phyloP scores from a whole-genome alignment of 1,140 invertebrate species.

The Littorina saxatilis region DNA sequence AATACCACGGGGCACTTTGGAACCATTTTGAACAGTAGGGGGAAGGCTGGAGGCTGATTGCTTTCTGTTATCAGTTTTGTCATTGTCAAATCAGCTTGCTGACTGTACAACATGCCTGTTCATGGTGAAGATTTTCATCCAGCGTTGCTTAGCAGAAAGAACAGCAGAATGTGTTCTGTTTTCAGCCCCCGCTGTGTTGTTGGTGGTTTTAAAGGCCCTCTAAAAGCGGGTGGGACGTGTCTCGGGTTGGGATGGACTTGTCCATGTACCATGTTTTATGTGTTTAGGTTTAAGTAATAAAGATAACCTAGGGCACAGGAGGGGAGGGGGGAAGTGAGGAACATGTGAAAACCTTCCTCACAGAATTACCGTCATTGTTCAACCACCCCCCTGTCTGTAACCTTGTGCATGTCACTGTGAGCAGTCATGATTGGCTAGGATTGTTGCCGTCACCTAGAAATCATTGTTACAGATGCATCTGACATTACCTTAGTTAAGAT shows the following conservation, averaged over 20 bases:
- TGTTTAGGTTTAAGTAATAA: conserved; percentile 28
- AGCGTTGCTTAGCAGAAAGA: no score
- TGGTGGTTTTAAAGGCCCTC: conserved; percentile 8
- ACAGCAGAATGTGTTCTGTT: not conserved
- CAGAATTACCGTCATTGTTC: not conserved
- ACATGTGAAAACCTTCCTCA: conserved; percentile 24
- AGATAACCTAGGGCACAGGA: conserved; percentile 12
- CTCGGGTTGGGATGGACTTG: conserved; percentile 33
- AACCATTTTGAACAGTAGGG: not conserved
- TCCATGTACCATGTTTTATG: conserved; percentile 32
- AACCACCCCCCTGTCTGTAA: conserved; percentile 7
- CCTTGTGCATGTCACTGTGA: conserved; percentile 21
- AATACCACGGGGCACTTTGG: not conserved
- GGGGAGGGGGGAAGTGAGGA: not conserved
- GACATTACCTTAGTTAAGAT: no score
- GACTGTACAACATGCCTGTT: no score
- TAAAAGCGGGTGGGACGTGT: conserved; percentile 35
- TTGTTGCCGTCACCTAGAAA: conserved; percentile 21
- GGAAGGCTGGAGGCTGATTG: not conserved
- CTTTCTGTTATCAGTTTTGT: no score
- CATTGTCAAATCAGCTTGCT: no score
- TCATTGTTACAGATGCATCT: conserved; percentile 1
- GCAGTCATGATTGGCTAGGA: conserved; percentile 28
- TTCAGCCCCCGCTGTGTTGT: not conserved
- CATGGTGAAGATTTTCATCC: no score